Conservation (phyloP, 1,140 invertebrate genomes). For the Lordiphosa collinella region DNA sequence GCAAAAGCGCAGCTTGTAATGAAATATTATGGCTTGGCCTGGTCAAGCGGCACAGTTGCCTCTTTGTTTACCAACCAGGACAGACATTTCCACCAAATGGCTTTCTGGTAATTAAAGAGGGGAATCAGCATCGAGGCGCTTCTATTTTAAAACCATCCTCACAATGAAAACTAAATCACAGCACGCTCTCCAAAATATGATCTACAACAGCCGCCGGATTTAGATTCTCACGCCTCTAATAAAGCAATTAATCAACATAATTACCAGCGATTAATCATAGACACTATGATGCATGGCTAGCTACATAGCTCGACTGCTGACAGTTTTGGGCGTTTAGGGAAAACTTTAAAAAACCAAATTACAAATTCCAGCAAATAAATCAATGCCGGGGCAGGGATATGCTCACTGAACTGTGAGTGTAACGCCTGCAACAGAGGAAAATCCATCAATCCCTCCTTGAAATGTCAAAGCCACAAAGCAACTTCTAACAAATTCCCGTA, state of each 20-base stretch:
- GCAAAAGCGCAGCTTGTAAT: constrained; percentile 49
- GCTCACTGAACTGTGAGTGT: constrained; percentile 50
- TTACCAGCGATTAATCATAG: constrained; percentile 78
- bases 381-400: constrained; percentile 42
- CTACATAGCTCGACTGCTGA: constrained; percentile 35
- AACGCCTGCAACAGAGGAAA: constrained; percentile 10
- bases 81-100: constrained; percentile 65
- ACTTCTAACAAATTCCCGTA: constrained; percentile 47
- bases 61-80: constrained; percentile 43
- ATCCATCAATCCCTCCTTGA: constrained; percentile 39
- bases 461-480: constrained; percentile 63
- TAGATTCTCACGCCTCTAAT: constrained; percentile 66
- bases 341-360: constrained; percentile 60
- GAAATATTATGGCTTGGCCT: constrained; percentile 70
- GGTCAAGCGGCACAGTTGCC: constrained; percentile 1
- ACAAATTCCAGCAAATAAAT: constrained; percentile 64
- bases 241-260: constrained; percentile 79
- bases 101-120: constrained; percentile 68
- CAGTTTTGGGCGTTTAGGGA: constrained; percentile 54
- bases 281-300: constrained; percentile 23
- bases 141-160: constrained; percentile 44
- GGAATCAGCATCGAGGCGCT: constrained; percentile 5
- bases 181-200: constrained; percentile 58
- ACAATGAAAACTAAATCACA: constrained; percentile 26
- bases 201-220: constrained; percentile 36